These are phyloP conservation scores for Netelia melanura DNA, from an alignment of 2,888 invertebrate genomes.

Conservation along the genomic window DNA sequence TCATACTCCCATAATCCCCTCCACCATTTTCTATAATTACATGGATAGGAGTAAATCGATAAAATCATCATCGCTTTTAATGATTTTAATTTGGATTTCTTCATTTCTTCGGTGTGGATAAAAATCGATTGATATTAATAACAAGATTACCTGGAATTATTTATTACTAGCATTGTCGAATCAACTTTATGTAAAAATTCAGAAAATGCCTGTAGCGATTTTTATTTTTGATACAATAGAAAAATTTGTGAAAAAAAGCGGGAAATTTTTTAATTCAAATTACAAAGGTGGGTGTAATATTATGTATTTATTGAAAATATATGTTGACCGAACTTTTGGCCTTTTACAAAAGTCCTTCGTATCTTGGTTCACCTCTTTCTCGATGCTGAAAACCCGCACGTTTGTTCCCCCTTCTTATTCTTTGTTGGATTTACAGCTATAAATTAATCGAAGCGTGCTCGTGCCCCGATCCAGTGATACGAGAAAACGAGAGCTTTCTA, in stretches of 20 bases:
- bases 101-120: too few species aligned
- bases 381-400: not conserved
- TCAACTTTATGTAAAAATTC: too few species aligned
- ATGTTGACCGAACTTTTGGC: not conserved
- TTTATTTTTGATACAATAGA: too few species aligned
- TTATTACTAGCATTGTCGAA: too few species aligned
- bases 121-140: too few species aligned
- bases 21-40: slow-evolving; percentile 42
- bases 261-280: too few species aligned
- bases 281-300: not conserved
- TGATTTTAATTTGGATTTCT: not conserved
- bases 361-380: not conserved
- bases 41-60: slow-evolving; percentile 18
- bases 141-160: too few species aligned
- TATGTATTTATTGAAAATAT: not conserved
- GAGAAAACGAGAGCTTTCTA: slow-evolving; percentile 12
- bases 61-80: slow-evolving; percentile 4
- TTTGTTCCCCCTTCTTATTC: not conserved
- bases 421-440: not conserved
- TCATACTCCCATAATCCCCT: slow-evolving; percentile 12
- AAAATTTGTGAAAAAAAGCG: too few species aligned
- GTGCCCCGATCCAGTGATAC: not conserved
- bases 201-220: too few species aligned
- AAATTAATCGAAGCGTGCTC: slow-evolving; percentile 35
- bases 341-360: slow-evolving; percentile 2